These are phyloP conservation scores for Ctenoplectra terminalis DNA, from an alignment of 1,140 invertebrate species.

Conservation along the genomic window DNA sequence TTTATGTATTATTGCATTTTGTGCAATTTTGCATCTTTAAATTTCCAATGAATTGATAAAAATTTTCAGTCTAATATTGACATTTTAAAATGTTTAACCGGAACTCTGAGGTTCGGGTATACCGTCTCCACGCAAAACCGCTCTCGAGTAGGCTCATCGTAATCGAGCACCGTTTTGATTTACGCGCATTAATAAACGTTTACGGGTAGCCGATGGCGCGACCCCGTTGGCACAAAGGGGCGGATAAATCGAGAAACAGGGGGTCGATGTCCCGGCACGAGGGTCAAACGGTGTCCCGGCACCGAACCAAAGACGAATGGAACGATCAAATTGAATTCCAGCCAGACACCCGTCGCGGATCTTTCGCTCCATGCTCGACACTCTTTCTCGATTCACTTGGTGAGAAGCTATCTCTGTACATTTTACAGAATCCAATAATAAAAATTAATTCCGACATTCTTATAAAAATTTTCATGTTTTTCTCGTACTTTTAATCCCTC, in stretches of 20 bases:
- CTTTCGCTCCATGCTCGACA: background rate
- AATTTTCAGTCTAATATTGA: too few species aligned
- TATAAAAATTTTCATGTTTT: too few species aligned
- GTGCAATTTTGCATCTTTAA: too few species aligned
- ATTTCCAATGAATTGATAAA: too few species aligned
- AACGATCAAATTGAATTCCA: constrained; percentile 75
- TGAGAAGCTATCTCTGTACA: background rate
- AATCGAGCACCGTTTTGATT: constrained; percentile 75
- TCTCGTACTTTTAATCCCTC: too few species aligned
- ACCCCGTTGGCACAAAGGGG: constrained; percentile 27
- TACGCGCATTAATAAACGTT: constrained; percentile 79
- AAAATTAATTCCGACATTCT: too few species aligned
- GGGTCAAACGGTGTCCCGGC: constrained; percentile 1
- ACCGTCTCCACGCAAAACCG: background rate
- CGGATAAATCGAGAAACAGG: constrained; percentile 55
- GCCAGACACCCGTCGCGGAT: constrained; percentile 42
- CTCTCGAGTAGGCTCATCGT: constrained; percentile 67
- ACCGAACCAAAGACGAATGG: constrained; percentile 71
- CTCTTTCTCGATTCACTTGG: constrained; percentile 23
- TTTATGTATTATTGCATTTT: too few species aligned
- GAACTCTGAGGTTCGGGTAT: too few species aligned
- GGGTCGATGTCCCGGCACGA: constrained; percentile 2
- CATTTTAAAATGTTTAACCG: too few species aligned
- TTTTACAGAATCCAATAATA: too few species aligned
- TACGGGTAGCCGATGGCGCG: constrained; percentile 56